A percentile compares a stretch with the other conserved stretches of the same genome.
Conservation (phyloP, 1,140 invertebrate species). For the Bombus cullumanus region DNA sequence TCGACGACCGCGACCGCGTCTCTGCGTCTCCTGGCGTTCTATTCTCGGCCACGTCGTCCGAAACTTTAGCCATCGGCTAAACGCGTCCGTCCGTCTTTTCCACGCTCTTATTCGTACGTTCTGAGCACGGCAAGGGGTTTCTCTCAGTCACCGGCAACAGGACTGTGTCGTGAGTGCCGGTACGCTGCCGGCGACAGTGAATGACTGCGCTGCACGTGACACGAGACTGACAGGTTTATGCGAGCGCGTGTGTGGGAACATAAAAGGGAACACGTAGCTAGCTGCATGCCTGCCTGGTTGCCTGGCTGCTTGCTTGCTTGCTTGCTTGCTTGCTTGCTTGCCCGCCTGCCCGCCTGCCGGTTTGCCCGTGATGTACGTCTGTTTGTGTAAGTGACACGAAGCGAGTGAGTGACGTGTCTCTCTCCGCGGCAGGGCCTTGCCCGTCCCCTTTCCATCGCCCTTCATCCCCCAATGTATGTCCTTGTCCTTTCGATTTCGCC, state of each 20-base stretch:
- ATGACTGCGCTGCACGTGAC: constrained; percentile 82
- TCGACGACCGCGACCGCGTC: neutral
- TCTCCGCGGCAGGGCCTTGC: constrained; percentile 61
- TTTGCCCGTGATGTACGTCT: constrained; percentile 80
- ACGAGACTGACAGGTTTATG: constrained; percentile 83
- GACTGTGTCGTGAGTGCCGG: constrained; percentile 73
- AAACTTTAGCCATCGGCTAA: constrained; percentile 34
- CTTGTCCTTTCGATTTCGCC: constrained; percentile 46
- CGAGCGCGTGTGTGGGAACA: constrained; percentile 81
- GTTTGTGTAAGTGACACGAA: constrained; percentile 83
- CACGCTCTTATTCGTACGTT: constrained; percentile 55
- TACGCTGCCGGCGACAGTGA: constrained; percentile 81
- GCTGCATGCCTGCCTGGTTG: constrained; percentile 67
- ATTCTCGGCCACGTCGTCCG: constrained; percentile 14
- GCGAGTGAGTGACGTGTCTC: constrained; percentile 80
- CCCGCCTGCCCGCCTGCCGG: constrained; percentile 61
- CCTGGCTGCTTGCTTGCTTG: constrained; percentile 65
- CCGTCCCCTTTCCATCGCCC: constrained; percentile 35
- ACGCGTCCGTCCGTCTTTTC: constrained; percentile 53
- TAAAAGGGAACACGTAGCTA: constrained; percentile 82
- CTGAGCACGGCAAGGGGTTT: constrained; percentile 30
- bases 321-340: constrained; percentile 58
- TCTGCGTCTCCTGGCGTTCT: neutral
- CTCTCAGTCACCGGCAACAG: constrained; percentile 66
- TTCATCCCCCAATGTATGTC: constrained; percentile 7